phyloP scores from a whole-genome alignment of 37 sponge, comb jelly and placozoan genomes.

The Axinella damicornis region DNA sequence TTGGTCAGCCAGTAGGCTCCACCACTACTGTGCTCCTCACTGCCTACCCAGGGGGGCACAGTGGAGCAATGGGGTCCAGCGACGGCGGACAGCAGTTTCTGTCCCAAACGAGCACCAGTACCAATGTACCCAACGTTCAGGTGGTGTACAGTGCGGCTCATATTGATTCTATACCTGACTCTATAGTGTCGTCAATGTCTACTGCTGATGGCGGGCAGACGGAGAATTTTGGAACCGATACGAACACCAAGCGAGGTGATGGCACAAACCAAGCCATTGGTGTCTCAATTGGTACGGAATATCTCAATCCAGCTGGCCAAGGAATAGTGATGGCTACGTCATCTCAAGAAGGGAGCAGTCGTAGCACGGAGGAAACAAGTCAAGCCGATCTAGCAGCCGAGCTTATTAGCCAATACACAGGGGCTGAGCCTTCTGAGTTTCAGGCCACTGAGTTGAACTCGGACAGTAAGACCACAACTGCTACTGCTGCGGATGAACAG shows the following conservation, averaged over 20 bases:
- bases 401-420: slow-evolving; percentile 22
- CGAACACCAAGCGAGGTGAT: no score
- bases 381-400: slow-evolving; percentile 6
- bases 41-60: slow-evolving; percentile 82
- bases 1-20: slow-evolving; percentile 82
- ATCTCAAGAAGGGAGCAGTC: neutral
- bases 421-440: no score
- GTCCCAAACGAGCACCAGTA: slow-evolving; percentile 6
- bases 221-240: neutral
- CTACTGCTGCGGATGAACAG: no score
- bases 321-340: neutral
- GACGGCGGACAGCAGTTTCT: slow-evolving; percentile 19
- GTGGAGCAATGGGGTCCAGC: neutral
- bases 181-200: slow-evolving; percentile 15
- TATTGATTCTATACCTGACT: slow-evolving; percentile 31
- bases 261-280: neutral
- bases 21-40: slow-evolving; percentile 87
- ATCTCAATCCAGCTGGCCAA: slow-evolving; percentile 2
- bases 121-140: slow-evolving; percentile 36
- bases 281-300: neutral
- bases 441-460: no score
- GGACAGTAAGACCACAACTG: no score
- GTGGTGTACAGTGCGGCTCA: slow-evolving; percentile 70
- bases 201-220: neutral
- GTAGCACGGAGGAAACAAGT: neutral